Percentiles rank a stretch among this genome's conserved stretches.
These are phyloP conservation scores for Gephyroberyx darwinii DNA, from an alignment of 2,797 vertebrate species.

Conservation along the genomic window DNA sequence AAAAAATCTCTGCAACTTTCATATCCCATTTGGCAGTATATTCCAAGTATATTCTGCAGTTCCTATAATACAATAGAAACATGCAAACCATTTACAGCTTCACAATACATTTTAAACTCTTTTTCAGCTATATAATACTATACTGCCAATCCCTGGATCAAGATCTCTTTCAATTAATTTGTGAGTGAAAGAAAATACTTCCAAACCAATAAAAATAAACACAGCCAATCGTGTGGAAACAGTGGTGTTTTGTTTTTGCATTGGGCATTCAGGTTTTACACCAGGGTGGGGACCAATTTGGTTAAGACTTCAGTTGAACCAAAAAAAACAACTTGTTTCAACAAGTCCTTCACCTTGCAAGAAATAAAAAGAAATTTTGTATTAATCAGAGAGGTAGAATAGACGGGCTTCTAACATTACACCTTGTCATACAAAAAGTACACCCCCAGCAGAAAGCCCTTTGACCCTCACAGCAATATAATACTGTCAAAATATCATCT, in stretches of 20 bases:
- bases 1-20: neutral
- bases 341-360: slow-evolving; percentile 12
- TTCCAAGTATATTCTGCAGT: neutral
- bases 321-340: slow-evolving; percentile 30
- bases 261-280: too few relatives aligned
- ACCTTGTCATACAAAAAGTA: neutral
- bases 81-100: neutral
- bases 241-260: too few relatives aligned
- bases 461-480: slow-evolving; percentile 42
- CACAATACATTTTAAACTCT: neutral
- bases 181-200: neutral
- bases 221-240: too few relatives aligned
- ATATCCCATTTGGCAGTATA: neutral
- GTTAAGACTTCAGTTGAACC: too few relatives aligned
- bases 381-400: slow-evolving; percentile 30
- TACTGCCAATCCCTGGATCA: neutral
- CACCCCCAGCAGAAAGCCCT: slow-evolving; percentile 25
- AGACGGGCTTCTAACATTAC: slow-evolving; percentile 34
- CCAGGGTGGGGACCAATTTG: too few relatives aligned
- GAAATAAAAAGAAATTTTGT: slow-evolving; percentile 20
- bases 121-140: neutral
- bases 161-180: neutral
- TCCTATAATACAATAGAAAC: neutral
- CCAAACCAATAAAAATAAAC: neutral
- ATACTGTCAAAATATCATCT: slow-evolving; percentile 49